A percentile compares a stretch with the other conserved stretches of the same genome.
Conservation (phyloP, 2,888 invertebrate species). For the Notodonta ziczac region DNA sequence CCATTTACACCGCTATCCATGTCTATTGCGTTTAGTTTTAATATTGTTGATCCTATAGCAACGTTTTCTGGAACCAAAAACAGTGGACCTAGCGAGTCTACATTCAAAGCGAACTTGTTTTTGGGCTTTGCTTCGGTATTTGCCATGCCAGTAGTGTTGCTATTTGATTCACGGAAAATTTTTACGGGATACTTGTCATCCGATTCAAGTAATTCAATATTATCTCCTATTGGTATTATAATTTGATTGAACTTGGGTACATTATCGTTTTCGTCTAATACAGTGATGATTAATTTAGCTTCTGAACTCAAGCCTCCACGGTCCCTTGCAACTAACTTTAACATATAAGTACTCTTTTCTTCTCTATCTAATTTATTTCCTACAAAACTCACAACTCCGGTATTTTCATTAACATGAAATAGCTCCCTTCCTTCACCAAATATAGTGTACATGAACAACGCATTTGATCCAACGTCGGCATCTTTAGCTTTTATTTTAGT, state of each 20-base stretch:
- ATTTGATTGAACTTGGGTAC: constrained; percentile 89
- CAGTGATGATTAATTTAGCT: constrained; percentile 87
- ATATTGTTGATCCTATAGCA: constrained; percentile 87
- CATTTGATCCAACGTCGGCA: constrained; percentile 88
- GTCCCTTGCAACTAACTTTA: constrained; percentile 91
- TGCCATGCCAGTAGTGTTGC: constrained; percentile 54
- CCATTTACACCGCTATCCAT: constrained; percentile 89
- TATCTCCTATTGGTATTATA: constrained; percentile 87
- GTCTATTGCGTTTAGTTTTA: constrained; percentile 89
- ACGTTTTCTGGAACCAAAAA: constrained; percentile 90
- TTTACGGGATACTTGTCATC: constrained; percentile 80
- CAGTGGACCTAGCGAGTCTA: constrained; percentile 80
- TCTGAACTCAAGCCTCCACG: constrained; percentile 90
- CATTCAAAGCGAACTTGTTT: constrained; percentile 65
- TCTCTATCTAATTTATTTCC: constrained; percentile 89
- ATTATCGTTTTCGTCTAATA: constrained; percentile 94
- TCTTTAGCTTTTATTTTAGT: constrained; percentile 89
- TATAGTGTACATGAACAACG: constrained; percentile 87
- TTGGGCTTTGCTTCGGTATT: constrained; percentile 68
- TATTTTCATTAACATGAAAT: constrained; percentile 87
- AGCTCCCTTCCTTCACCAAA: constrained; percentile 90
- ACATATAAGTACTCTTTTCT: constrained; percentile 86
- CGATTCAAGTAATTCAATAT: constrained; percentile 86
- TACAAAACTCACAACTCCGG: constrained; percentile 85
- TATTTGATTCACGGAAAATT: constrained; percentile 73